Evolutionary conservation across 1,140 invertebrate genomes (phyloP).

Genomic region (Trichogramma pretiosum): DNA sequence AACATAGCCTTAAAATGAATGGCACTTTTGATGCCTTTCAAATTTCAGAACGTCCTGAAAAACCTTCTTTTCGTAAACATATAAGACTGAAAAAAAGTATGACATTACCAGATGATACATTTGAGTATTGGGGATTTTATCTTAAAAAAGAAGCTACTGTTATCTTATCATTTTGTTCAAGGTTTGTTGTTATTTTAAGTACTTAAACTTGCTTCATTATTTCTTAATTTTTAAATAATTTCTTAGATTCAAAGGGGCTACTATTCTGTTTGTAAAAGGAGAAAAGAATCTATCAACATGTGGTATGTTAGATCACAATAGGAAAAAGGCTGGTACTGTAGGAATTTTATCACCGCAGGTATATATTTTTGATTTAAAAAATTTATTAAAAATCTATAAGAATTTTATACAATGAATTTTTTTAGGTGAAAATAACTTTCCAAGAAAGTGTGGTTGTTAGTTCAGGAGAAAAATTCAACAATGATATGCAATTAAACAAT

Average conservation of each 20-base stretch:
- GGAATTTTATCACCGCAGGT: constrained; percentile 32
- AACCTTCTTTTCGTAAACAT: constrained; percentile 61
- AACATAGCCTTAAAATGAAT: constrained; percentile 70
- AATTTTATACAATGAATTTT: constrained; percentile 3
- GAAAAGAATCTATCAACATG: constrained; percentile 66
- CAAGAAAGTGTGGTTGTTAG: too few species aligned
- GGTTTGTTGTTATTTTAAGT: constrained; percentile 38
- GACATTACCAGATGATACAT: constrained; percentile 70
- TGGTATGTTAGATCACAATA: constrained; percentile 61
- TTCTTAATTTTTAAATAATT: constrained; percentile 3
- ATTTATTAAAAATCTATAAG: background rate
- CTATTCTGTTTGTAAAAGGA: constrained; percentile 69
- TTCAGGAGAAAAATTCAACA: too few species aligned
- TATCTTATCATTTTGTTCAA: constrained; percentile 67
- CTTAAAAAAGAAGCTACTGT: constrained; percentile 67
- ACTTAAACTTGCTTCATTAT: background rate
- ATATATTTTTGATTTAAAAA: too few species aligned
- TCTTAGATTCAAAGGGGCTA: constrained; percentile 56
- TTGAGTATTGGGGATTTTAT: constrained; percentile 86
- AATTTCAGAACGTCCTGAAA: constrained; percentile 57
- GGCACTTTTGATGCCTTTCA: constrained; percentile 73
- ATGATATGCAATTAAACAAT: too few species aligned
- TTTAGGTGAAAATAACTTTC: constrained; percentile 55
- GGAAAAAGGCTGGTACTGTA: constrained; percentile 50
- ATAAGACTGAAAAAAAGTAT: constrained; percentile 72